Percentiles rank a stretch among this genome's conserved stretches.
Evolutionary conservation across 2,113 vertebrate species (phyloP).

Genomic region (Nesoenas mayeri): DNA sequence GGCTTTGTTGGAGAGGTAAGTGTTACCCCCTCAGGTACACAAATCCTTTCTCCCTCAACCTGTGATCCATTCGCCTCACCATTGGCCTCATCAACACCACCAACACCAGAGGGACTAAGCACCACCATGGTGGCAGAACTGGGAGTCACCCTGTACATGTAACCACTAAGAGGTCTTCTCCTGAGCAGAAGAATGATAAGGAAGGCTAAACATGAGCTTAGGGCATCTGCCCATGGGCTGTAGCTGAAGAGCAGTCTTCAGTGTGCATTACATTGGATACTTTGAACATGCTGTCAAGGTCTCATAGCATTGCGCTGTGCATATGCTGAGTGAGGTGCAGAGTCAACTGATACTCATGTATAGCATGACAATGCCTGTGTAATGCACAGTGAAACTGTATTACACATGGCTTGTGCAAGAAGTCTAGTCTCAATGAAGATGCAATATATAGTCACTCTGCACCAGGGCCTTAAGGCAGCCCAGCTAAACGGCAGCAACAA

Average conservation of each 20-base stretch:
- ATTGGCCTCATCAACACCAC: neutral
- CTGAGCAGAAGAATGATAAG: neutral
- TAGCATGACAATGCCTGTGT: rapidly evolving
- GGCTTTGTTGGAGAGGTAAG: neutral
- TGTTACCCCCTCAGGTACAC: neutral
- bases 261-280: neutral
- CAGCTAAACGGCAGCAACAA: neutral
- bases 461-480: neutral
- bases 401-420: neutral
- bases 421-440: neutral
- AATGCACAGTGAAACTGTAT: neutral
- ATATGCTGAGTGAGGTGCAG: neutral
- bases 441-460: neutral
- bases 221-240: neutral
- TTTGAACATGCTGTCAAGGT: neutral
- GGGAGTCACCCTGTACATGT: neutral
- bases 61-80: neutral
- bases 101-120: neutral
- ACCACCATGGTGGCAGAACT: neutral
- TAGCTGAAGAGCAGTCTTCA: neutral
- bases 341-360: neutral
- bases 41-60: neutral
- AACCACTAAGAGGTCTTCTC: neutral
- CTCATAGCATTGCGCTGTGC: rapidly evolving
- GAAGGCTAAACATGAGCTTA: rapidly evolving